Base-by-base conservation (phyloP, 2,888 invertebrate species). In the Sarcophaga carnaria region DNA sequence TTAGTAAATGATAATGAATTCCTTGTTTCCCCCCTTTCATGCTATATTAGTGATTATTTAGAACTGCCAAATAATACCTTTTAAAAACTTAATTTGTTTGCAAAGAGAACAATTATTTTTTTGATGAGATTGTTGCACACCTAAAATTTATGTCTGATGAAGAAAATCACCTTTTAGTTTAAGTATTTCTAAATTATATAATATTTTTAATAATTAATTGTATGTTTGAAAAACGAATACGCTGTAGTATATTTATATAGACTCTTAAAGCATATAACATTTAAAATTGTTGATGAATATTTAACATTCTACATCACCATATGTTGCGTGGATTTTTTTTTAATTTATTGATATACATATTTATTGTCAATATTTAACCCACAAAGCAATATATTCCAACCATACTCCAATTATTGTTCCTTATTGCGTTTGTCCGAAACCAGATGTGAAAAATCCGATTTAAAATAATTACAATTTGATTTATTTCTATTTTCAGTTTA, bases 91-190 rank as follows among this genome's bases (percentile, higher is more conserved):
- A 25, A 66, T 17, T 59, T 20, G 62, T 8, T 45, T 37, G 45
- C n/a, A 62, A 49, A 37, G 49, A 62, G 1, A 54, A 54, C 17
- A 25, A 12, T n/a, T 45, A 8, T 60, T 77, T 59, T 66, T 14
- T 25, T 78, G 2, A 47, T 62, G 49, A 67, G 75, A 84, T 84
- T 84, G 84, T 85, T 85, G 84, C 84, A 85, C 84, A 80, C 84
- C 84, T 85, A 85, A 76, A 49, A 49, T 60, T 54, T 62, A 79
- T 75, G 75, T 83, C 62, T 74, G 54, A 27, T 37, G 25, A 69
- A 22, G 54, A 62, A 47, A 60, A 72, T 62, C 63, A 37, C 47
- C 49, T 45, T 74, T 20, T 80, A 84, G 66, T 76, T 80, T 84
- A 80, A 80, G 84, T 80, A 83, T 74, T 20, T 59, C 20, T 69